Percentiles rank a stretch among this genome's conserved stretches.
These are phyloP conservation scores for Eurystomus glaucurus DNA, from an alignment of 2,797 vertebrate genomes.

Conservation along the genomic window DNA sequence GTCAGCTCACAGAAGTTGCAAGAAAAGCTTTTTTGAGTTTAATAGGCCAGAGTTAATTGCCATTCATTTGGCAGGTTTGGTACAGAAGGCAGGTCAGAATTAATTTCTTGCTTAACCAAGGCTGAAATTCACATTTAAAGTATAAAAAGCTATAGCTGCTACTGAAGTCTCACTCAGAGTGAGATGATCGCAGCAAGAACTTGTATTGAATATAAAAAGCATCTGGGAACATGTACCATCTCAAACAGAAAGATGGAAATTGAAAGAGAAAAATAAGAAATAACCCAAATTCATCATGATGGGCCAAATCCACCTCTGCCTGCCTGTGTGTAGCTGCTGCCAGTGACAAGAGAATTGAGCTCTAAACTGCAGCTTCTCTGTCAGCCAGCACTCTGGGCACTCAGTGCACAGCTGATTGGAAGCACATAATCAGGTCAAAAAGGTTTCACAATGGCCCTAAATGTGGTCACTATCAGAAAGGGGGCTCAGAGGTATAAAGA, in stretches of 20 bases:
- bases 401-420: neutral
- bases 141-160: conserved; percentile 19
- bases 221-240: neutral
- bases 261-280: conserved; percentile 28
- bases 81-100: conserved; percentile 31
- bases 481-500: neutral
- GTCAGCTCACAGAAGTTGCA: conserved; percentile 71
- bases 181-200: neutral
- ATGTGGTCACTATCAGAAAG: neutral
- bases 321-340: neutral
- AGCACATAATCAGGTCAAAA: conserved; percentile 14
- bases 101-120: conserved; percentile 52
- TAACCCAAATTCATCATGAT: neutral
- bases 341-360: neutral
- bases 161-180: conserved; percentile 11
- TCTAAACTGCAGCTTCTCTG: rapidly evolving
- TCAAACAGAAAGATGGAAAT: neutral
- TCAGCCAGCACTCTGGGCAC: neutral
- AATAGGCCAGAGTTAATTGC: conserved; percentile 72
- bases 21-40: conserved; percentile 72
- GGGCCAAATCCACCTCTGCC: neutral
- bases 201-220: conserved; percentile 42
- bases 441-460: neutral
- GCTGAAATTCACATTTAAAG: conserved; percentile 45
- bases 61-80: conserved; percentile 72